phyloP scores from a whole-genome alignment of 2,888 invertebrate genomes.

The Thelaira solivaga region DNA sequence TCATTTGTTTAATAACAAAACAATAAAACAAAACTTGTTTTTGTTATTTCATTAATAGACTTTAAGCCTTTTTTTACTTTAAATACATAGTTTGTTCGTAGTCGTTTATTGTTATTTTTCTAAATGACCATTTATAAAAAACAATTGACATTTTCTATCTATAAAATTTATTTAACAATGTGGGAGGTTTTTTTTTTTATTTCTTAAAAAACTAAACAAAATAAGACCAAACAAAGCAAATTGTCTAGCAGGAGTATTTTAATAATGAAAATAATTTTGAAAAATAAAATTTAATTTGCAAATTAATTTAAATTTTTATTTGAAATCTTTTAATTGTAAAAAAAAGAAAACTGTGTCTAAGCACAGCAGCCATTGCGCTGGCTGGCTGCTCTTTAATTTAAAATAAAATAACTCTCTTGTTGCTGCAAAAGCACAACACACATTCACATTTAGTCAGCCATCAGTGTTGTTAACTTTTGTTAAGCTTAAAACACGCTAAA shows the following conservation, averaged over 20 bases:
- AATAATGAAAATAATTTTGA: conserved; percentile 21
- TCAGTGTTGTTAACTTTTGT: too few relatives aligned
- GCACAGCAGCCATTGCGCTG: too few relatives aligned
- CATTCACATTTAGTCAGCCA: too few relatives aligned
- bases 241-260: neutral
- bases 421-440: too few relatives aligned
- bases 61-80: conserved; percentile 10
- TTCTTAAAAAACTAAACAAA: neutral
- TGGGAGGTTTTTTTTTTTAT: conserved; percentile 40
- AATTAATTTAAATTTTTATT: conserved; percentile 17
- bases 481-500: too few relatives aligned
- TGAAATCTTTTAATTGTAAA: conserved; percentile 9
- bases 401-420: too few relatives aligned
- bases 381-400: too few relatives aligned
- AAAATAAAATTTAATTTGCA: conserved; percentile 24
- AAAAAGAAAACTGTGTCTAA: neutral
- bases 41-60: neutral
- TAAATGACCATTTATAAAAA: conserved; percentile 52
- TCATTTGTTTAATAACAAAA: neutral
- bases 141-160: conserved; percentile 30
- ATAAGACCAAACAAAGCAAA: conserved; percentile 16
- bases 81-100: neutral
- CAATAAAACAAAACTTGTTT: neutral
- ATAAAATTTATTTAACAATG: conserved; percentile 26
- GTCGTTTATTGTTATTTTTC: neutral